Evolutionary conservation across 2,888 invertebrate genomes (phyloP), one percentile per base, ranked within the genome.

Genomic region (Acanthosepion lycidas): DNA sequence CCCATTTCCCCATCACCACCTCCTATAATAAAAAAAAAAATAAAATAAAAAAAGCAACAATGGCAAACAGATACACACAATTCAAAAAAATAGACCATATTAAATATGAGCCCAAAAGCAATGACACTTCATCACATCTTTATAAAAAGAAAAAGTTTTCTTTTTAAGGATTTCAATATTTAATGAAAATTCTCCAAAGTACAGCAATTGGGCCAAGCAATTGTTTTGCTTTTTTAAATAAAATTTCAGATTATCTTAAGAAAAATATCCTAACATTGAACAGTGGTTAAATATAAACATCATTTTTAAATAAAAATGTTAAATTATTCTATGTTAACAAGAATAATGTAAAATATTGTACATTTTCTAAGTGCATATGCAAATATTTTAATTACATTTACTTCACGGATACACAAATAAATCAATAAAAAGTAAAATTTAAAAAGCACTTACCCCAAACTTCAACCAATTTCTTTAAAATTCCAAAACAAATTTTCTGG

Each of bases 401-500:
- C n/a, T 78, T 3, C 55, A 55, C 20, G 6, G 55, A 55, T 55
- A 55, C 55, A 55, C 20, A 55, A 20, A 64, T 26, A 12, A 78
- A 78, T 8, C 2, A 78, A n/a, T n/a, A n/a, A 28, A 28, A 8
- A 64, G 28, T 4, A 64, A 8, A 9, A 64, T 28, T 64, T 28
- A 26, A 8, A 26, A 28, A 92, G n/a, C 42, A 95, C 96, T 96
- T 95, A 97, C 97, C 98, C 98, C 98, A 98, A 26, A 97, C 96
- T 95, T 98, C 98, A 5, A 98, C 97, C 94, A 98, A 96, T 95
- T 97, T 97, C 95, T 97, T 97, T 94, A 98, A 96, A 94, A 98
- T 98, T 53, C 97, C 96, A 95, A 97, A 97, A 96, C 98, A 98
- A 23, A 97, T 97, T 95, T 98, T 98, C 96, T 98, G 98, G 95